Conservation (phyloP, 2,888 invertebrate genomes). For the Chaetogeoica ovagalla region DNA sequence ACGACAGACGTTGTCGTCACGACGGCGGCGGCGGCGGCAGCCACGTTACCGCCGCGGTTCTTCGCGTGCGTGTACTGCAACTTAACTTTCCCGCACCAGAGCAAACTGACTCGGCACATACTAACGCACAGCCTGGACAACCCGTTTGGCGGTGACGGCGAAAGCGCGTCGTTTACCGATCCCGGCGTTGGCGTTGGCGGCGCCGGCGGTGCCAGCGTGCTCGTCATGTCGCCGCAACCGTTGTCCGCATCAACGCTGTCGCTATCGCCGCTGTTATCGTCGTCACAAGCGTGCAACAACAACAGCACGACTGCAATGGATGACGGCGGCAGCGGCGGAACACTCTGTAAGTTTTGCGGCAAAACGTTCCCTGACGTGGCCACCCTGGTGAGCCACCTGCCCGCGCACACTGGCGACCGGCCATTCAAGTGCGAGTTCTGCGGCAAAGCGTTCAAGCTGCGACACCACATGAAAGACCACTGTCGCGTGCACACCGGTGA, state of each 20-base stretch:
- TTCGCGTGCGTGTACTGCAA: conserved; percentile 90
- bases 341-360: conserved; percentile 89
- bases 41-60: conserved; percentile 65
- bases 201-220: conserved; percentile 58
- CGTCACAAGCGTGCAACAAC: conserved; percentile 23
- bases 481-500: conserved; percentile 91
- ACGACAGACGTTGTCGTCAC: conserved; percentile 14
- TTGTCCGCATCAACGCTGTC: conserved; percentile 60
- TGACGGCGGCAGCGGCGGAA: conserved; percentile 58
- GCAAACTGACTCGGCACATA: conserved; percentile 87
- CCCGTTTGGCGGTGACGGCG: background rate
- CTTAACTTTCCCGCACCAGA: conserved; percentile 84
- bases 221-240: background rate
- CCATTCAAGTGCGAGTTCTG: conserved; percentile 93
- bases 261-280: conserved; percentile 55
- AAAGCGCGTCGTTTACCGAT: conserved; percentile 5
- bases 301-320: conserved; percentile 9
- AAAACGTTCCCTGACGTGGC: conserved; percentile 90
- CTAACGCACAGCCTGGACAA: conserved; percentile 71
- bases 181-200: conserved; percentile 59
- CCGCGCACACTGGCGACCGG: conserved; percentile 86
- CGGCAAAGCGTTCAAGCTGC: conserved; percentile 88
- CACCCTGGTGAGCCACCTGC: conserved; percentile 82
- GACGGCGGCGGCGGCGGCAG: background rate
- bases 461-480: conserved; percentile 93